Evolutionary conservation across 2,888 invertebrate genomes (phyloP).

Genomic region (Syrista parreyssii): DNA sequence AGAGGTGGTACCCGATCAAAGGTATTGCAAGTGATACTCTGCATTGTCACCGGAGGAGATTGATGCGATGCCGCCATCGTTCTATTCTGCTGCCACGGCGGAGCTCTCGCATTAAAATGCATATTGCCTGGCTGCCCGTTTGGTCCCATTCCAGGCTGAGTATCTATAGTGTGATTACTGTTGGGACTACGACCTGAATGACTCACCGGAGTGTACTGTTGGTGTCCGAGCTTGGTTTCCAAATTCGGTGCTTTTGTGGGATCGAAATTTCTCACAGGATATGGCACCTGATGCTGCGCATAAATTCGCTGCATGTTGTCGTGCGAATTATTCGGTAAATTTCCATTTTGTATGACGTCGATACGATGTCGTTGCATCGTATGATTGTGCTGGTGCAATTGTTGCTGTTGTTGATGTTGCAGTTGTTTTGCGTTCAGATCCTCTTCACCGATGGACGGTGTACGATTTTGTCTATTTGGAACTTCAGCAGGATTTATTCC

Average conservation of each 20-base stretch:
- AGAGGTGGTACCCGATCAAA: conserved; percentile 80
- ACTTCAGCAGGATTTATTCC: conserved; percentile 46
- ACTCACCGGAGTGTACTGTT: conserved; percentile 46
- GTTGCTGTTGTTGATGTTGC: conserved; percentile 48
- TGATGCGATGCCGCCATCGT: conserved; percentile 42
- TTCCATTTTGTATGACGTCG: conserved; percentile 53
- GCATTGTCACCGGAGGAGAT: conserved; percentile 42
- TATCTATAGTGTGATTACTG: conserved; percentile 50
- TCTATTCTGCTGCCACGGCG: conserved; percentile 72
- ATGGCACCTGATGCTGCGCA: conserved; percentile 54
- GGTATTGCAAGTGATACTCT: conserved; percentile 67
- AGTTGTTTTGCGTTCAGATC: conserved; percentile 53
- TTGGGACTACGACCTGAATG: conserved; percentile 53
- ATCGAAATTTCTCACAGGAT: conserved; percentile 60
- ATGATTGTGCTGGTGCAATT: conserved; percentile 54
- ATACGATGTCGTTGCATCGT: conserved; percentile 55
- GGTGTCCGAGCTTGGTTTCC: conserved; percentile 46
- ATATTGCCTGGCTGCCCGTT: conserved; percentile 50
- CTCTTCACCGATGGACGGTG: conserved; percentile 40
- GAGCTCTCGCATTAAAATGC: conserved; percentile 66
- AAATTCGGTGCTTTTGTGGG: conserved; percentile 51
- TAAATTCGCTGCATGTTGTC: conserved; percentile 55
- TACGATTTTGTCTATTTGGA: conserved; percentile 50
- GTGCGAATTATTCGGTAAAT: conserved; percentile 41
- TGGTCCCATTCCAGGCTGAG: conserved; percentile 47